Evolutionary conservation across 2,797 vertebrate species (phyloP), one percentile per base, ranked within the genome.

Genomic region (Cetoscarus ocellatus): DNA sequence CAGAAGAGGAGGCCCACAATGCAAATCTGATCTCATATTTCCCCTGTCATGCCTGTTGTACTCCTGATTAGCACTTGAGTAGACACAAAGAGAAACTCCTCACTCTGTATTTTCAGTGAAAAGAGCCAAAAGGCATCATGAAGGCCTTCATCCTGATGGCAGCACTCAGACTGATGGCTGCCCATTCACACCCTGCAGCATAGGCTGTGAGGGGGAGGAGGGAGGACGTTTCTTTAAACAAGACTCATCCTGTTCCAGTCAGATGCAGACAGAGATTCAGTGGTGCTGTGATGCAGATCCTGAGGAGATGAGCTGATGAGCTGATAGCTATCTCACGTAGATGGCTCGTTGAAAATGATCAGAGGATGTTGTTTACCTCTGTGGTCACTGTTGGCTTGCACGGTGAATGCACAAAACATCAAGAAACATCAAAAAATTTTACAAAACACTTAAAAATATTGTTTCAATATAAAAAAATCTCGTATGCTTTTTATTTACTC

Each of bases 281-380:
- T 50, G 34, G 52, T 83, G 80, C 85, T 86, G 75, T 76, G 72
- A 69, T 80, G 64, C 38, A 86, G 82, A 86, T 81, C 70, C 52
- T 36, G 61, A 63, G 17, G 40, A 2, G 27, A 27, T 42, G 48
- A 39, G 38, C 57, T 53, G 62, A 82, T 60, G 36, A 75, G 8
- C 38, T 40, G 73, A 80, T 63, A 13, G 12, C 35, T 38, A 18
- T 53, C 15, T 59, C 34, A 10, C 0, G 63, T 44, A 58, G 4
- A 14, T 17, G 34, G 50, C 43, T 64, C 48, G 17, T 57, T 63
- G 39, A 54, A 61, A 75, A 76, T 49, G 4, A 38, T 27, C 43
- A 55, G 19, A 27, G 38, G 36, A 40, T 47, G 51, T 55, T 19
- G 6, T 45, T 70, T 80, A 40, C 12, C n/a, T 35, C 51, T 27